phyloP scores from a whole-genome alignment of 64 coral and sea anemone genomes.

The Catalaphyllia jardinei region DNA sequence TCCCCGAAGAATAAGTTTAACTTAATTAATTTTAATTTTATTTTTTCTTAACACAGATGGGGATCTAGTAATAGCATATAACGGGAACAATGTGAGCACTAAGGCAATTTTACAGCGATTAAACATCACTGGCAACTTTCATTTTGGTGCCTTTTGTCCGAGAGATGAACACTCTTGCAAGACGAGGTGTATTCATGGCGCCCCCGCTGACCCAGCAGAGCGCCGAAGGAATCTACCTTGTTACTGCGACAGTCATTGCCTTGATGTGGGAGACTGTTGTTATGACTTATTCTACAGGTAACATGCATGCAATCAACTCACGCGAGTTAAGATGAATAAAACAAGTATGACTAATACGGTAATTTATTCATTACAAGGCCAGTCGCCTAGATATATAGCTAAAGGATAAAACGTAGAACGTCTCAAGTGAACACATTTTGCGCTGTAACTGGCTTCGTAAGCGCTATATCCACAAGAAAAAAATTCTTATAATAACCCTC shows the following conservation, averaged over 20 bases:
- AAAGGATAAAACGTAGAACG: too few species aligned
- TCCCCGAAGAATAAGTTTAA: neutral
- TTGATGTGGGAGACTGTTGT: neutral
- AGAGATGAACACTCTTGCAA: neutral
- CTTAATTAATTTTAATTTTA: neutral
- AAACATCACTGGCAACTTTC: neutral
- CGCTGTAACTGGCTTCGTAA: too few species aligned
- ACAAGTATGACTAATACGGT: too few species aligned
- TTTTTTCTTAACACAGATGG: neutral
- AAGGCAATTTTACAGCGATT: neutral
- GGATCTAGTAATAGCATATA: neutral
- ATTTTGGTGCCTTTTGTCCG: neutral
- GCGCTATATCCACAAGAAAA: too few species aligned
- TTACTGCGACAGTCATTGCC: conserved; percentile 8
- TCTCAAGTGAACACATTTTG: too few species aligned
- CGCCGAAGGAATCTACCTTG: neutral
- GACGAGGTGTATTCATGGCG: neutral
- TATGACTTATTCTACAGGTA: neutral
- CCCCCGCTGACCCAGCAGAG: neutral
- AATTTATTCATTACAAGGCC: too few species aligned
- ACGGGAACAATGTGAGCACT: neutral
- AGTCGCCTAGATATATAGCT: too few species aligned
- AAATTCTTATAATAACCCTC: too few species aligned
- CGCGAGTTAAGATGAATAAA: too few species aligned
- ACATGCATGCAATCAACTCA: too few species aligned